phyloP scores from a whole-genome alignment of 2,888 invertebrate genomes.

The Odontocerum albicorne region DNA sequence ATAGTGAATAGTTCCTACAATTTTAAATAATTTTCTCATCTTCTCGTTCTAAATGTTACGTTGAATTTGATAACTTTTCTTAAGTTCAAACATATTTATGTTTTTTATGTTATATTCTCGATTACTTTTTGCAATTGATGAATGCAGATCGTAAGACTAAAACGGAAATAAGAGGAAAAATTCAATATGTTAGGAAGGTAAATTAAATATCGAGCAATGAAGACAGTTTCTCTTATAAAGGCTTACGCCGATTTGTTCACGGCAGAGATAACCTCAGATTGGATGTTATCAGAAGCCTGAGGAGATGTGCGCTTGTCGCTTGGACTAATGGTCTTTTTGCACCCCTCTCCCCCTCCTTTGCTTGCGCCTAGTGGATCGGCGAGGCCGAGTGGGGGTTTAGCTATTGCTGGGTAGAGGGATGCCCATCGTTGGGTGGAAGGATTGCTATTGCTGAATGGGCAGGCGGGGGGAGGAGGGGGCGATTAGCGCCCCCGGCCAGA shows the following conservation, averaged over 20 bases:
- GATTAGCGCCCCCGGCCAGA: slow-evolving; percentile 29
- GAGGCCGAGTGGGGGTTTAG: not conserved
- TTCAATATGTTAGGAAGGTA: slow-evolving; percentile 2
- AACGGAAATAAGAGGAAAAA: no score
- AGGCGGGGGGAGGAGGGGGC: slow-evolving; percentile 3
- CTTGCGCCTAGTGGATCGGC: not conserved
- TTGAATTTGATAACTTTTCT: no score
- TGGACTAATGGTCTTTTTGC: slow-evolving; percentile 8
- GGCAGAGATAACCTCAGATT: slow-evolving; percentile 15
- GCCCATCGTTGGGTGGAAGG: not conserved
- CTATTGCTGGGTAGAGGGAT: not conserved
- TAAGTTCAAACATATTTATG: no score
- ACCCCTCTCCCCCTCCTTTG: no score
- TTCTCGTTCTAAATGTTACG: no score
- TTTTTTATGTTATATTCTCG: no score
- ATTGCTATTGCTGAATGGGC: not conserved
- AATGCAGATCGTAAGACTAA: no score
- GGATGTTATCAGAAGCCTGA: slow-evolving; percentile 20
- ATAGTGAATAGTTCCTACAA: no score
- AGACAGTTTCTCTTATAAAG: slow-evolving; percentile 15
- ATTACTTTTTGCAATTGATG: no score
- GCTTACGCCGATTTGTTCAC: slow-evolving; percentile 21
- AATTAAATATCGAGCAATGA: slow-evolving; percentile 16
- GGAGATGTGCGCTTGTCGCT: slow-evolving; percentile 2
- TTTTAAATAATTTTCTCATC: no score